Evolutionary conservation across 2,888 invertebrate species (phyloP).

Genomic region (Allacma fusca): DNA sequence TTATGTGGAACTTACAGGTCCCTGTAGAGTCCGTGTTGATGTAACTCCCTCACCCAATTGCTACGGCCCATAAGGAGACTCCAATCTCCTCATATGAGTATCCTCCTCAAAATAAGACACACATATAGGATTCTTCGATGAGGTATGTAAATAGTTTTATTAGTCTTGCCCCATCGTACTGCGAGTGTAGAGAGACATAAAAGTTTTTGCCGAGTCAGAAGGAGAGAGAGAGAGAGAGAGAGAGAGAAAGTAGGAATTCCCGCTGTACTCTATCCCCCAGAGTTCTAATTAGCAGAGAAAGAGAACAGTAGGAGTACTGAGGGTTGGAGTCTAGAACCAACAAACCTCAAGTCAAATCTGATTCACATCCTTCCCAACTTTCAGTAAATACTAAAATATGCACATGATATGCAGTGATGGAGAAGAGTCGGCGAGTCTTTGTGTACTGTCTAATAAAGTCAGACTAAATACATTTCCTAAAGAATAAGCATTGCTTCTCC

Average conservation of each 20-base stretch:
- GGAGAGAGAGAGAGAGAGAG: neutral
- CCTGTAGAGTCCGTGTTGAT: too few relatives aligned
- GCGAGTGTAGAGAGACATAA: neutral
- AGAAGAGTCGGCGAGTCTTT: neutral
- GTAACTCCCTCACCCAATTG: too few relatives aligned
- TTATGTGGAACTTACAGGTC: too few relatives aligned
- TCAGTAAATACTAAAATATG: constrained; percentile 37
- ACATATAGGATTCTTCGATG: too few relatives aligned
- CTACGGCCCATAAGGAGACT: too few relatives aligned
- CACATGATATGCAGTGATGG: neutral
- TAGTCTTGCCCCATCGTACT: neutral
- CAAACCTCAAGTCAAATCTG: constrained; percentile 40
- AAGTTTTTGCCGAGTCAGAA: constrained; percentile 21
- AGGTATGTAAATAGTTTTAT: constrained; percentile 4
- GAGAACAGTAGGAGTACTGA: neutral
- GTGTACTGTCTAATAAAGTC: neutral
- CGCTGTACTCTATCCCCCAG: constrained; percentile 14
- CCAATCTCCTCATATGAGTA: too few relatives aligned
- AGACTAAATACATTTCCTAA: constrained; percentile 4
- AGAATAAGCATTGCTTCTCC: neutral
- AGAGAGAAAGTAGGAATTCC: neutral
- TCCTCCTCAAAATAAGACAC: too few relatives aligned
- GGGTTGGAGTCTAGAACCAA: neutral
- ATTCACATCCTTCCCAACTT: constrained; percentile 34
- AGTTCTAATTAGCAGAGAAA: constrained; percentile 37